Base-by-base conservation (phyloP, 2,888 invertebrate genomes). In the Cephus sareptanus region DNA sequence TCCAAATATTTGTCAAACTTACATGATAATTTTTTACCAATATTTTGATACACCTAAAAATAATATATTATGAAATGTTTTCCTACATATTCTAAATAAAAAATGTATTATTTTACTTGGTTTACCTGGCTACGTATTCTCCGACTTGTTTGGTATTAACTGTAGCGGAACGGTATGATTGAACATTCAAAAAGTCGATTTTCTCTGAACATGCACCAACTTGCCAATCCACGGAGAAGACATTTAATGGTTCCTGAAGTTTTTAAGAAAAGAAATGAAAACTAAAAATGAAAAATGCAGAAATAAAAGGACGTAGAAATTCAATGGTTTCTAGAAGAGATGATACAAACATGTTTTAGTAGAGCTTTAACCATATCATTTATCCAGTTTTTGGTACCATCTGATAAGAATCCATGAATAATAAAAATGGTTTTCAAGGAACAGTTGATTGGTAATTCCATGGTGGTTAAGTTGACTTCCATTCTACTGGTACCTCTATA, bases 151-250 rank as follows among this genome's bases (percentile, higher is more conserved):
- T 71, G 9, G 78, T 78, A 31, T 78, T 78, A 1, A 4, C 34
- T 23, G 73, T 40, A 15, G 78, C 78, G 6, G 71, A 30, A 13
- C 56, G 23, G 30, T 78, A 78, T 9, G 70, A 70, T 9, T 75
- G 75, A 33, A 78, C 3, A 15, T 75, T 75, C 30, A 78, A 34
- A 23, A 71, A 40, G 31, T 56, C 69, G 11, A 75, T 56, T 69
- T 34, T 75, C 30, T 78, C 78, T 4, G 75, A 35, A 75, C 78
- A 78, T 56, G 78, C 78, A 23, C 78, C 78, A 31, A 71, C 34
- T 15, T 71, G 74, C 78, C 75, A 78, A 71, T 78, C 75, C 11
- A 78, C 78, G n/a, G 40, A 69, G 6, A 78, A 78, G 34, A 78
- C 13, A 34, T 78, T 78, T 13, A 70, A 15, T 30, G 75, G 75